Base-by-base conservation (phyloP, 2,888 invertebrate species). In the Onthophagus sagittarius region DNA sequence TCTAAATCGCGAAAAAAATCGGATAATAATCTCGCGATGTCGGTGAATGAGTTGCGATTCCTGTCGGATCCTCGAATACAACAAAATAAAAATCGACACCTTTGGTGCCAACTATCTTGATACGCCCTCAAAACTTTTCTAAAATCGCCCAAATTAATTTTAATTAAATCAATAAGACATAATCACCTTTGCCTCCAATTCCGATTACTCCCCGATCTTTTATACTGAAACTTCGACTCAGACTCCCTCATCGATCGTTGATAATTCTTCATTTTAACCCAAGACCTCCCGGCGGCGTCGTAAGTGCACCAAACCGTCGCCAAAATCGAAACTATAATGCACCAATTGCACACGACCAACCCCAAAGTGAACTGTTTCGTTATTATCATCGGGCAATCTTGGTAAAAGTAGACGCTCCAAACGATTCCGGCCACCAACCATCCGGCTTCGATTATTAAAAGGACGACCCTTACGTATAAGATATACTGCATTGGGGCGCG, bases 211-310 rank as follows among this genome's bases (percentile, higher is more conserved):
- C 93, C 93, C 71, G 93, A 93, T 72, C 93, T 86, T 81, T 91
- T 91, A 82, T 93, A 92, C 81, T 92, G 92, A 80, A 91, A 90
- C 78, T 92, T 89, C n/a, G 91, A 91, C 83, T 93, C 92, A 15
- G 91, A 90, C 82, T 93, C 92, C 78, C 91, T 89, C 90, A 94
- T 90, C 77, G 93, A 94, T 76, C 93, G 89, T 84, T 95, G 94
- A 84, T 93, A 95, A 80, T 93, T 89, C 84, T 94, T 94, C 93
- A 95, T 94, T 86, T 95, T 94, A 31, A 95, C 94, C 95, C 95
- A 95, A 69, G 94, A 94, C 71, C 94, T 87, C 13, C 95, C 95
- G n/a, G 94, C 95, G 0, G 93, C 89, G 85, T 95, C 95, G 85
- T 93, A 95, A 1, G 93, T 93, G 85, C 95, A 95, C 94, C 94